Evolutionary conservation across 2,888 invertebrate genomes (phyloP), one percentile per base, ranked within the genome.

Genomic region (Minunthozetes semirufus): DNA sequence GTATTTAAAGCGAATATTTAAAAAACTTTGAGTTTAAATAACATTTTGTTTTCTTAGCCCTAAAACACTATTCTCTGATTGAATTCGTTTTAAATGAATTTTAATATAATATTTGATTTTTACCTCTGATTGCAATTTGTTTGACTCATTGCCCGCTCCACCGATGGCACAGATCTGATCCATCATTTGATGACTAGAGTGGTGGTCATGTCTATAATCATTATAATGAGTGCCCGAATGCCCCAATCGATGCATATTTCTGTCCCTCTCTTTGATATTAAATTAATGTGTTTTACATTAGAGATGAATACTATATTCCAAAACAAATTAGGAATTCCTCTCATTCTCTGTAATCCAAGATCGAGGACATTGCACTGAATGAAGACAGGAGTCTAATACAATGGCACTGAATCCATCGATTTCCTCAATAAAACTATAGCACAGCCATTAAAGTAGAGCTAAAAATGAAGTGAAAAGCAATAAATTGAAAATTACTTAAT

Each of bases 201-300:
- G 66, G 66, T 66, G 66, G 66, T 66, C 66, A 66, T 29, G 66
- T 29, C 13, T 59, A 42, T 66, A 66, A 66, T 66, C 66, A 66
- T 66, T 66, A 38, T 66, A 66, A 66, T 66, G 66, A 66, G 8
- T 38, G 42, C 63, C 22, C 56, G n/a, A 63, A 63, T 63, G 42
- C 66, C 66, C 33, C 42, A 59, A 66, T 66, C 66, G 66, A 66
- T 66, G 17, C 53, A 53, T 19, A 66, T 42, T 42, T 42, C 29
- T 38, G 19, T 38, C 33, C 19, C 22, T 42, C 19, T 29, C 6
- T 59, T 59, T 59, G 33, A 66, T 66, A 66, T 66, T 19, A 66
- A 66, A 66, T 38, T 66, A 66, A 66, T 66, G 66, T 42, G 19
- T 66, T 66, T 66, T 42, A 42, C 38, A 66, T 38, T 66, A 66